Base-by-base conservation (phyloP, 2,113 vertebrate genomes). In the Corythaeola cristata region DNA sequence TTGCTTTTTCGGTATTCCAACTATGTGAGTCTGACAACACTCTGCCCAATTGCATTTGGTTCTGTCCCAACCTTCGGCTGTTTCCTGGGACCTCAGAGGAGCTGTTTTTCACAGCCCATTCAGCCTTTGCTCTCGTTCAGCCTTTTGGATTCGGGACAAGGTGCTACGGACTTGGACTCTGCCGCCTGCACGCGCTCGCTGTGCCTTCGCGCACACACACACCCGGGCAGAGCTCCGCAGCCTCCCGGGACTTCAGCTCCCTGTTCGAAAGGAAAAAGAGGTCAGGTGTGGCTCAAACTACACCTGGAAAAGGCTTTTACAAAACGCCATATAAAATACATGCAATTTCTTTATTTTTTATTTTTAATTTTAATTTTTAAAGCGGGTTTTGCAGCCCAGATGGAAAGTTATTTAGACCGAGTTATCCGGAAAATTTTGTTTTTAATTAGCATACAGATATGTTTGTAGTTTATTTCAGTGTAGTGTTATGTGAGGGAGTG, bases 11-110 rank as follows among this genome's bases (percentile, higher is more conserved):
- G 20, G 84, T 12, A 89, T 94, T 76, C 6, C 0, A 90, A 1
- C 59, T 78, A 59, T 66, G 85, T 0, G 11, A 45, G 63, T 7
- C 79, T 45, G 58, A n/a, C 14, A 30, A 8, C 0, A 49, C 75
- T 81, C 71, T 58, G 69, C 72, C 69, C 77, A 7, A 1, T 6
- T 45, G 52, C 76, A 0, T 1, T 37, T 1, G 37, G 28, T 17
- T 30, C 79, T 78, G 33, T 2, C 35, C 79, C 7, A 45, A 75
- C 75, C 90, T 88, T 27, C 15, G 75, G 67, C 80, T 52, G 0
- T 7, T 62, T 71, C 66, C 81, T 12, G 15, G 49, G 15, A 14
- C 11, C 39, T 39, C 67, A 2, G 77, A 72, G 67, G 85, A 53
- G 69, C 52, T 5, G 24, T n/a, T 85, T 85, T 75, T 9, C 78